These are phyloP conservation scores for Pyrrhia umbra DNA, from an alignment of 2,888 invertebrate genomes.

Conservation along the genomic window DNA sequence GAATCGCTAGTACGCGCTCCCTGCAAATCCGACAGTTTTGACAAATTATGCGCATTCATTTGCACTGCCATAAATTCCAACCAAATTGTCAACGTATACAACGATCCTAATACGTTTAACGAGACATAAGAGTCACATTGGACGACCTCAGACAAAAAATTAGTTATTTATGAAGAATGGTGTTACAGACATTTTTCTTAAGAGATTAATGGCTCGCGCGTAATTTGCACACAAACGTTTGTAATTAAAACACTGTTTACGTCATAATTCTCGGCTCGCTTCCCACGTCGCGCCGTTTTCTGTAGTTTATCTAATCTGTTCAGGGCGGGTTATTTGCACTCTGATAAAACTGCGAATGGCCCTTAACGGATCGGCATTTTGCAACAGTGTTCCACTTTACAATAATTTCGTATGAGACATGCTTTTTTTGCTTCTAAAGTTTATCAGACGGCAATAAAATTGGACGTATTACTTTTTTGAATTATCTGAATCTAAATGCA, in stretches of 20 bases:
- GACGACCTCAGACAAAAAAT: conserved; percentile 58
- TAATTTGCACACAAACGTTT: conserved; percentile 67
- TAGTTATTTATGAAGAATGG: conserved; percentile 59
- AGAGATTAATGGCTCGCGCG: conserved; percentile 62
- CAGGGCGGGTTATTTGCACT: conserved; percentile 88
- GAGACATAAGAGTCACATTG: conserved; percentile 63
- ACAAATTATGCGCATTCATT: conserved; percentile 84
- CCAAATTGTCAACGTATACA: conserved; percentile 59
- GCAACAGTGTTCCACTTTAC: conserved; percentile 69
- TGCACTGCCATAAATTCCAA: conserved; percentile 63
- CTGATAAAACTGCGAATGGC: conserved; percentile 83
- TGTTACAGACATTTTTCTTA: conserved; percentile 59
- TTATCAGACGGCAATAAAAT: conserved; percentile 49
- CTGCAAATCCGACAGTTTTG: conserved; percentile 78
- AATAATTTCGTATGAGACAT: conserved; percentile 41
- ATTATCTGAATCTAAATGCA: conserved; percentile 75
- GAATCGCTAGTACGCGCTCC: conserved; percentile 71
- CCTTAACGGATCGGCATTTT: conserved; percentile 81
- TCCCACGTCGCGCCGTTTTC: conserved; percentile 79
- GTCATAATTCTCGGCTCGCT: conserved; percentile 70
- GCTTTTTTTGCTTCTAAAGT: conserved; percentile 50
- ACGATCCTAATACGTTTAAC: conserved; percentile 52
- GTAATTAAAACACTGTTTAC: conserved; percentile 70
- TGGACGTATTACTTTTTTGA: conserved; percentile 71
- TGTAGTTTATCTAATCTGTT: conserved; percentile 86